Base-by-base conservation (phyloP, 2,113 vertebrate genomes). In the Notothenia rossii region DNA sequence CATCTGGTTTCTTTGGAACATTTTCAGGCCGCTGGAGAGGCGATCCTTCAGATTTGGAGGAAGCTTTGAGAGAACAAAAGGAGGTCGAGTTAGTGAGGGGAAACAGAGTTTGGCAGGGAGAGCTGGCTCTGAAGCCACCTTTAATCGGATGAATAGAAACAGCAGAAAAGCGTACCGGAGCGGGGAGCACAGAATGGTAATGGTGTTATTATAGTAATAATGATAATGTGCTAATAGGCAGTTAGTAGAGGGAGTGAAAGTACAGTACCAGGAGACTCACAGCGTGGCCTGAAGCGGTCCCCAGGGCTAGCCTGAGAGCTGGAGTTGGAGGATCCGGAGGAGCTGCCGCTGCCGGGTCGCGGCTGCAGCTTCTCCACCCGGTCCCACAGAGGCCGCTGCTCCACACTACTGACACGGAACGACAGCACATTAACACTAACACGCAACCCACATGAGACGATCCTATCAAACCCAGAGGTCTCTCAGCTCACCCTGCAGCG, bases 341-440 rank as follows among this genome's bases (percentile, higher is more conserved):
- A 99, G 89, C 97, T 99, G 89, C 98, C 97, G 70, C 97, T 98
- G 89, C 97, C 96, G 0, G 98, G 97, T 45, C 98, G 95, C 7
- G 98, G 96, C 53, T 96, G 97, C 18, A 98, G 95, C 89, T 98
- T 99, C 92, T 99, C 98, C 81, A 98, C 97, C n/a, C 97, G 94
- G 86, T 98, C 98, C 98, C 98, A 98, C 20, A 99, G 94, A n/a
- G 98, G 94, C 40, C 97, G 95, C 80, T 97, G 97, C 86, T 99
- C 98, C 77, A 96, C 96, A 77, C 95, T 98, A 87, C 97, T 91
- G 75, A 1, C 15, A 40, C 10, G 54, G 46, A 76, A 65, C 4
- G 55, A 4, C 4, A 13, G 3, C 18, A 13, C 33, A 17, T 60
- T 69, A 22, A 7, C 3, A 40, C 12, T 14, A 15, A 13, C 9